phyloP scores from a whole-genome alignment of 2,888 invertebrate genomes.

The Polymixis flavicincta region DNA sequence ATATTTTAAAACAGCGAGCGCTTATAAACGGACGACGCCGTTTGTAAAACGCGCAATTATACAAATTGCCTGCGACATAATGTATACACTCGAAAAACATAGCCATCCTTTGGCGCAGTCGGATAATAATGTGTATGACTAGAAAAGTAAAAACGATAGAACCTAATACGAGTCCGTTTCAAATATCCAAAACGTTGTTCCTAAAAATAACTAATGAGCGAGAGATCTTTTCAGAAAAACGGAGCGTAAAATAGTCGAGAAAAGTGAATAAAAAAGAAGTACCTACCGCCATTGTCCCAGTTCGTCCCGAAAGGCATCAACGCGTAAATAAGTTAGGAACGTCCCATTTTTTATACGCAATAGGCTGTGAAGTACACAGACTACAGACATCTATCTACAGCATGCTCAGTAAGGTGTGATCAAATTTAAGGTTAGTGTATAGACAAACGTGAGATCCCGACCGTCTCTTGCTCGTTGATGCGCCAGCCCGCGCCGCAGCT shows the following conservation, averaged over 20 bases:
- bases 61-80: no score
- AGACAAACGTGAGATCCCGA: no score
- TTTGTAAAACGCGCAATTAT: no score
- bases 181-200: not conserved
- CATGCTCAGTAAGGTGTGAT: no score
- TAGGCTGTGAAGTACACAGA: conserved; percentile 2
- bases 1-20: no score
- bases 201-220: not conserved
- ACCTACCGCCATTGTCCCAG: not conserved
- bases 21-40: no score
- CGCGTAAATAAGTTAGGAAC: conserved; percentile 34
- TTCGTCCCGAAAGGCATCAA: conserved; percentile 6
- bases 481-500: no score
- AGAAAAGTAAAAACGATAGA: not conserved
- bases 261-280: conserved; percentile 5
- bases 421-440: no score
- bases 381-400: not conserved
- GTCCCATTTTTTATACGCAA: conserved; percentile 12
- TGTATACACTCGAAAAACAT: no score
- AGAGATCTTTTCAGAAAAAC: conserved; percentile 13
- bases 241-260: not conserved
- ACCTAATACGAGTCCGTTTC: not conserved
- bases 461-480: no score
- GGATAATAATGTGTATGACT: not conserved
- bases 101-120: no score